A percentile compares a stretch with the other conserved stretches of the same genome.
Evolutionary conservation across 2,113 vertebrate genomes (phyloP).

Genomic region (Bolborhynchus lineola): DNA sequence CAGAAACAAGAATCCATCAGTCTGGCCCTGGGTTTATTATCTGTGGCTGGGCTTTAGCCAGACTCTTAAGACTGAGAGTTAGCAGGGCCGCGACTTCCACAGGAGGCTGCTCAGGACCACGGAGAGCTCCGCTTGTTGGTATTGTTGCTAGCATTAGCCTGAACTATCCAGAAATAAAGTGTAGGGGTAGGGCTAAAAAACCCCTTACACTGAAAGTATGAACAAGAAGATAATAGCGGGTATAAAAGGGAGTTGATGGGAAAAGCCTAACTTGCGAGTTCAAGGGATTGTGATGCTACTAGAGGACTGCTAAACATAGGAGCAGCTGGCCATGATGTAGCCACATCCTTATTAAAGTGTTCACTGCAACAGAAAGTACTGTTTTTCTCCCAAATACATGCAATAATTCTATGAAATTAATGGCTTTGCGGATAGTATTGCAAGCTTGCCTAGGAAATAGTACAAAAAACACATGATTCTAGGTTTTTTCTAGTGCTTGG

Average conservation of each 20-base stretch:
- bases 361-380: not conserved
- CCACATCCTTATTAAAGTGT: not conserved
- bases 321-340: accelerated
- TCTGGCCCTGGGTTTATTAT: not conserved
- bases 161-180: not conserved
- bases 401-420: not conserved
- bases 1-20: not conserved
- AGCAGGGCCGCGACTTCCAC: accelerated
- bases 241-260: not conserved
- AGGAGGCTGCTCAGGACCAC: not conserved
- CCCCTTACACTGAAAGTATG: not conserved
- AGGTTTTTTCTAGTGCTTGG: not conserved
- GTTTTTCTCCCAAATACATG: not conserved
- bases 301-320: not conserved
- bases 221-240: not conserved
- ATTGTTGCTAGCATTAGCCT: not conserved
- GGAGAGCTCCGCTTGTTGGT: not conserved
- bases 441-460: not conserved
- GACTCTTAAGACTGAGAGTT: too few relatives aligned
- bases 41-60: not conserved
- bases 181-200: not conserved
- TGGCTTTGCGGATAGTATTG: not conserved
- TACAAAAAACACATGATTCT: not conserved
- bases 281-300: not conserved
- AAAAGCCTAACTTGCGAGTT: not conserved